Evolutionary conservation across 2,888 invertebrate species (phyloP).

Genomic region (Clistopyga incitator): DNA sequence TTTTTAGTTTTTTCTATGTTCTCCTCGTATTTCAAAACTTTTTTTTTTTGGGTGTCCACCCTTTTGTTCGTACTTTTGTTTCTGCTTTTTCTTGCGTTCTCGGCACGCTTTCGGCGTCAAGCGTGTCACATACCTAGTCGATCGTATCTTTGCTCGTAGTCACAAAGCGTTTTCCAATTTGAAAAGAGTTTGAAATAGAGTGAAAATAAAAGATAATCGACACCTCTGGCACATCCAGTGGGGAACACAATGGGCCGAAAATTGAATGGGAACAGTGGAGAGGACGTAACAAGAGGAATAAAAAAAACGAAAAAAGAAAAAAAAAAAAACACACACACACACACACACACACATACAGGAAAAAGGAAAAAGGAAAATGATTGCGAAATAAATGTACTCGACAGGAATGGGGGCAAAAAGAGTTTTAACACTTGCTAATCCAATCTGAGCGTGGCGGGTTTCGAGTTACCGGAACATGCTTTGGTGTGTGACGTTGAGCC

Average conservation of each 20-base stretch:
- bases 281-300: constrained; percentile 16
- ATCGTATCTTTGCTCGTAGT: constrained; percentile 7
- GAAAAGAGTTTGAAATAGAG: constrained; percentile 36
- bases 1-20: neutral
- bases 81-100: constrained; percentile 5
- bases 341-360: no score
- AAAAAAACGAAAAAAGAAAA: neutral
- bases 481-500: constrained; percentile 23
- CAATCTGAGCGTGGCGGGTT: constrained; percentile 53
- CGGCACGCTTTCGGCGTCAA: constrained; percentile 5
- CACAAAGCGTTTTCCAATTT: constrained; percentile 30
- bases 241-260: constrained; percentile 46
- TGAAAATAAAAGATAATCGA: constrained; percentile 26
- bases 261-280: constrained; percentile 40
- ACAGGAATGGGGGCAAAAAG: constrained; percentile 55
- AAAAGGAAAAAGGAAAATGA: no score
- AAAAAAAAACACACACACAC: no score
- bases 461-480: constrained; percentile 47
- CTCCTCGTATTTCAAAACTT: neutral
- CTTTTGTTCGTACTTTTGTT: constrained; percentile 31
- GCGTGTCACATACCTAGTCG: constrained; percentile 11
- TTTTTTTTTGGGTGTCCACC: constrained; percentile 12
- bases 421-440: constrained; percentile 59
- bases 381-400: constrained; percentile 44
- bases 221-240: constrained; percentile 17